Conservation (phyloP, 2,888 invertebrate species). For the Octodonta nipae region DNA sequence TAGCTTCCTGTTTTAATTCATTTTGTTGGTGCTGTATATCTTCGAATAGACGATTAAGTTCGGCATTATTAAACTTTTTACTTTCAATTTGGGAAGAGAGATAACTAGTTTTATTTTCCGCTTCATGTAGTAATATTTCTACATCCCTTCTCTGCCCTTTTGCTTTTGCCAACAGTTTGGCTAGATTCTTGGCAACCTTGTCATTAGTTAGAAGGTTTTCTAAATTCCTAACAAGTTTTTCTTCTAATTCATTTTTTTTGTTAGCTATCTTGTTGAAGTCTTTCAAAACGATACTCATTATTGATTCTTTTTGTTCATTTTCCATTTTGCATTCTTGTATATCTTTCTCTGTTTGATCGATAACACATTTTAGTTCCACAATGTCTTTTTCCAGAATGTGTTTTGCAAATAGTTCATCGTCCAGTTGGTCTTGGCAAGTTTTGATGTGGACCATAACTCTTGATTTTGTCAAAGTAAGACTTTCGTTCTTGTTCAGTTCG, state of each 20-base stretch:
- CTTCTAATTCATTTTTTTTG: slow-evolving; percentile 49
- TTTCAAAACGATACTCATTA: slow-evolving; percentile 16
- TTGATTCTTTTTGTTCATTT: slow-evolving; percentile 14
- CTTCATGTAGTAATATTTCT: slow-evolving; percentile 25
- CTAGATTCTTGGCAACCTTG: slow-evolving; percentile 13
- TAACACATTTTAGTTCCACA: slow-evolving; percentile 41
- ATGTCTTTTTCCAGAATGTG: slow-evolving; percentile 41
- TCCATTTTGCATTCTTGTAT: slow-evolving; percentile 38
- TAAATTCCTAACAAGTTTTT: slow-evolving; percentile 28
- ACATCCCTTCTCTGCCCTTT: slow-evolving; percentile 36
- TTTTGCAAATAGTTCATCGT: slow-evolving; percentile 42
- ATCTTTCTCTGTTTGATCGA: slow-evolving; percentile 41
- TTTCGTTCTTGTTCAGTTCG: slow-evolving; percentile 55
- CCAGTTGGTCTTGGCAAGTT: slow-evolving; percentile 35
- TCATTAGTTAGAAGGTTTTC: slow-evolving; percentile 15
- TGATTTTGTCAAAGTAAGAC: slow-evolving; percentile 45
- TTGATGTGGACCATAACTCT: slow-evolving; percentile 45
- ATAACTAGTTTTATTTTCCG: slow-evolving; percentile 47
- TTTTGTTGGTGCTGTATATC: slow-evolving; percentile 30
- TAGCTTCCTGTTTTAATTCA: slow-evolving; percentile 35
- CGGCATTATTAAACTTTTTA: slow-evolving; percentile 27
- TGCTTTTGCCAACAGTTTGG: slow-evolving; percentile 8
- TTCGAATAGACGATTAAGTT: slow-evolving; percentile 27
- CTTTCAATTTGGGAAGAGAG: slow-evolving; percentile 46
- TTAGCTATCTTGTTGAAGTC: slow-evolving; percentile 40